Evolutionary conservation across 2,113 vertebrate species (phyloP).

Genomic region (Amphiprion ocellaris): DNA sequence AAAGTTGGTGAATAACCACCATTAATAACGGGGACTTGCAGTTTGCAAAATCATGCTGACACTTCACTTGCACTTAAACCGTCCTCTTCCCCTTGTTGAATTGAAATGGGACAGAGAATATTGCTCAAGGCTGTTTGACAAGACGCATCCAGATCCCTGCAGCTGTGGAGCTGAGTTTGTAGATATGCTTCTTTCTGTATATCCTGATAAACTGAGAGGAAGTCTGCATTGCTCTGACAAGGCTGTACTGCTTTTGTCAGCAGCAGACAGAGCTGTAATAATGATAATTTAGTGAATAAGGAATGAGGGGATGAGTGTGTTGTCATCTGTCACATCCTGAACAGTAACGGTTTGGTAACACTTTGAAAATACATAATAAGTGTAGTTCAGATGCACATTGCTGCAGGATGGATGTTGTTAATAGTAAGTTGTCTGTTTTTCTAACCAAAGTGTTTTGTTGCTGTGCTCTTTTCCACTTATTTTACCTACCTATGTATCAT

Average conservation of each 20-base stretch:
- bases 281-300: slow-evolving; percentile 12
- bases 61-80: not conserved
- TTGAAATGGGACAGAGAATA: not conserved
- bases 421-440: slow-evolving; percentile 62
- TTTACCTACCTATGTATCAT: not conserved
- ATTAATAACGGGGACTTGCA: not conserved
- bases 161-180: not conserved
- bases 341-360: not conserved
- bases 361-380: not conserved
- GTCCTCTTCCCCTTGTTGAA: not conserved
- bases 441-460: not conserved
- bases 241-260: slow-evolving; percentile 36
- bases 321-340: slow-evolving; percentile 37
- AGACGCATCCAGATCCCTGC: slow-evolving; percentile 3
- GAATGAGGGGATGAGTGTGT: not conserved
- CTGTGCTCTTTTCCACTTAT: not conserved
- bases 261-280: slow-evolving; percentile 3
- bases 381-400: not conserved
- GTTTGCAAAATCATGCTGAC: not conserved
- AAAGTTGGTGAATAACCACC: slow-evolving; percentile 42
- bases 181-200: slow-evolving; percentile 15
- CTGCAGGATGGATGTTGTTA: slow-evolving; percentile 44
- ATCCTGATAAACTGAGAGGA: slow-evolving; percentile 67
- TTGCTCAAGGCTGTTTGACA: not conserved
- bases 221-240: slow-evolving; percentile 68